Evolutionary conservation across 2,113 vertebrate species (phyloP).

Genomic region (Trichomycterus rosablanca): DNA sequence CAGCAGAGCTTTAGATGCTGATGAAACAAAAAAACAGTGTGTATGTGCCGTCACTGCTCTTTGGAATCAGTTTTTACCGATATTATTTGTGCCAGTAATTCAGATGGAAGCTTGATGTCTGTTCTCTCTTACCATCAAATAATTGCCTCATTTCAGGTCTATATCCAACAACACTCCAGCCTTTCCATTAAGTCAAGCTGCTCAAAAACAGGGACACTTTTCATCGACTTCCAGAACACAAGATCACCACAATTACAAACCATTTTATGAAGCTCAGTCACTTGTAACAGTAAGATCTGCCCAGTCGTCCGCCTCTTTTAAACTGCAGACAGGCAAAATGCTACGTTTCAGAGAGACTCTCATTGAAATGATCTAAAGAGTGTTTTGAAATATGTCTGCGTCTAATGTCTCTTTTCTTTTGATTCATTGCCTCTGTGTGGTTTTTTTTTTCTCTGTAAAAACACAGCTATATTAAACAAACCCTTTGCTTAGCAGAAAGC

Average conservation of each 20-base stretch:
- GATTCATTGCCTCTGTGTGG: too few relatives aligned
- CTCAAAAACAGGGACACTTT: conserved; percentile 39
- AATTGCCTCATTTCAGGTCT: conserved; percentile 33
- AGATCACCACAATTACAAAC: conserved; percentile 50
- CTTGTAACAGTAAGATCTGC: too few relatives aligned
- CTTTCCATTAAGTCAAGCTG: conserved; percentile 36
- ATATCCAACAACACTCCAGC: conserved; percentile 26
- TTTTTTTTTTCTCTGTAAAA: too few relatives aligned
- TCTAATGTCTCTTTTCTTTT: conserved; percentile 36
- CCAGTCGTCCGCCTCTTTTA: conserved; percentile 37
- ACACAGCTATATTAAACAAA: too few relatives aligned
- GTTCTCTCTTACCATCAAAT: conserved; percentile 38
- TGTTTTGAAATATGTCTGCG: conserved; percentile 36
- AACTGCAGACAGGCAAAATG: conserved; percentile 38
- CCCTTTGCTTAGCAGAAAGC: too few relatives aligned
- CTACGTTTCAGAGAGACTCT: conserved; percentile 22
- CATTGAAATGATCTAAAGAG: conserved; percentile 50
- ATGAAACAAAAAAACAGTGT: conserved; percentile 9
- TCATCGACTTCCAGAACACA: conserved; percentile 49
- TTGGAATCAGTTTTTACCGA: conserved; percentile 14
- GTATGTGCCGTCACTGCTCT: conserved; percentile 24
- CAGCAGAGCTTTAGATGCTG: conserved; percentile 12
- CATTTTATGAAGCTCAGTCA: conserved; percentile 42
- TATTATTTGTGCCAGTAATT: conserved; percentile 30
- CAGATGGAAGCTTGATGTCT: conserved; percentile 28